Percentiles rank a stretch among this genome's conserved stretches.
These are phyloP conservation scores for Hermodice carunculata DNA, from an alignment of 2,888 invertebrate species.

Conservation along the genomic window DNA sequence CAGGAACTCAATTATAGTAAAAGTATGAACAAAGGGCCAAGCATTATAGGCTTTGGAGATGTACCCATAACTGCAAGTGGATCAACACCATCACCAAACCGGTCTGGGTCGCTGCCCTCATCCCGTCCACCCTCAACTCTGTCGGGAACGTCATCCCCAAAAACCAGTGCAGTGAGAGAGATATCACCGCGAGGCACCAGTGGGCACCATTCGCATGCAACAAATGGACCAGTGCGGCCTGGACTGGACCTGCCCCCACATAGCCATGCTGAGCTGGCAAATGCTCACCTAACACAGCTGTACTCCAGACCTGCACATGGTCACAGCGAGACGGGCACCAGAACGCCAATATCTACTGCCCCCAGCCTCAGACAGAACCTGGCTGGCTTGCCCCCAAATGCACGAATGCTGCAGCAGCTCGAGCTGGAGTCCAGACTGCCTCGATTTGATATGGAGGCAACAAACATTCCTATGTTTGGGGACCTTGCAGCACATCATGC, in stretches of 20 bases:
- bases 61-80: too few species aligned
- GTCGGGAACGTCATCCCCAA: background rate
- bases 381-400: background rate
- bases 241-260: conserved; percentile 15
- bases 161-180: too few species aligned
- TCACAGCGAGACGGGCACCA: too few species aligned
- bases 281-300: background rate
- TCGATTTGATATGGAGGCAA: background rate
- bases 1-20: too few species aligned
- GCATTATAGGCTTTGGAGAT: too few species aligned
- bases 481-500: conserved; percentile 2
- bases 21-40: too few species aligned
- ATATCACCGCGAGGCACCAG: too few species aligned
- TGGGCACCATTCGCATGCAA: too few species aligned
- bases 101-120: too few species aligned
- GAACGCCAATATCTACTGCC: background rate
- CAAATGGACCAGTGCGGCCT: too few species aligned
- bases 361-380: background rate
- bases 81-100: background rate
- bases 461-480: conserved; percentile 13
- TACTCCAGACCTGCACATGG: background rate
- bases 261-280: conserved; percentile 1
- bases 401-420: background rate
- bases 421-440: background rate
- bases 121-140: background rate